Evolutionary conservation across 2,888 invertebrate species (phyloP).

Genomic region (Hydriomena furcata): DNA sequence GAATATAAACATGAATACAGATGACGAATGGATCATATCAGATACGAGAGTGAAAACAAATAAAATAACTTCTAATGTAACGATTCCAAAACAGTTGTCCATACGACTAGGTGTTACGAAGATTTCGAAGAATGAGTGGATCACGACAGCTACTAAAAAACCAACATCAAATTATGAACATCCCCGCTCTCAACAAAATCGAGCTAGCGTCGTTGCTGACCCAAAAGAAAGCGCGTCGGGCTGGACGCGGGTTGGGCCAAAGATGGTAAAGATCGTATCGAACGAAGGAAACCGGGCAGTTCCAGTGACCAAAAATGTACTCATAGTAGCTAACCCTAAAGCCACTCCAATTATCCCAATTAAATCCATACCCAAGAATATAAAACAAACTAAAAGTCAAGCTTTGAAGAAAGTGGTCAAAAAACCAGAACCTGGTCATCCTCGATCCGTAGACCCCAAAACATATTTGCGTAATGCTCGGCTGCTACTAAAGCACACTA

Average conservation of each 20-base stretch:
- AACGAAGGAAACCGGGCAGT: background rate
- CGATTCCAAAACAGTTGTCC: background rate
- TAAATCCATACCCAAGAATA: too few relatives aligned
- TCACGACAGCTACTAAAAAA: background rate
- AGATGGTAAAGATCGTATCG: background rate
- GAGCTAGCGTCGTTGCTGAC: background rate
- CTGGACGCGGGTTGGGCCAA: background rate
- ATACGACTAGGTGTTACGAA: background rate
- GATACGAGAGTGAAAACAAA: background rate
- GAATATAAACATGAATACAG: background rate
- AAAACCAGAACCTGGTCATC: background rate
- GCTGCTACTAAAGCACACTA: slow-evolving; percentile 14
- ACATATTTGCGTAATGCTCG: slow-evolving; percentile 9
- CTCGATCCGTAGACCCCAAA: background rate
- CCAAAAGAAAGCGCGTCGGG: background rate
- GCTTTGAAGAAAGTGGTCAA: too few relatives aligned
- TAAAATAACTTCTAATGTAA: background rate
- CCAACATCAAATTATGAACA: too few relatives aligned
- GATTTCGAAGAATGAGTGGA: background rate
- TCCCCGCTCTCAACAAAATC: background rate
- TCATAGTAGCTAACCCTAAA: too few relatives aligned
- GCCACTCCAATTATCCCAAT: too few relatives aligned
- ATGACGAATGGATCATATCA: slow-evolving; percentile 5
- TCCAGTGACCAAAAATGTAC: too few relatives aligned
- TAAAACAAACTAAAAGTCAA: too few relatives aligned